Conservation (phyloP, 2,888 invertebrate species). For the Drosophila mercatorum region DNA sequence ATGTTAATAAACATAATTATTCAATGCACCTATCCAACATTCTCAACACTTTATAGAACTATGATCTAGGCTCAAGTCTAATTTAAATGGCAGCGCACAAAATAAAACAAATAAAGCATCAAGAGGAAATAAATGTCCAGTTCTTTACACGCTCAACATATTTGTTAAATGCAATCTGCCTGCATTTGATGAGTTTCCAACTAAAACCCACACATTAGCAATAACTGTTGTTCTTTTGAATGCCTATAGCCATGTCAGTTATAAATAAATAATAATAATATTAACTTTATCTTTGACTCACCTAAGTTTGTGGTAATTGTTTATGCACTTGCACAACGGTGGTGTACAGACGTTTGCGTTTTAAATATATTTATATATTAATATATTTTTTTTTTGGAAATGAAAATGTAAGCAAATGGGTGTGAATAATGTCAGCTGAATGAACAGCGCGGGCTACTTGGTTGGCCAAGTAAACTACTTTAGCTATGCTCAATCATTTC, state of each 20-base stretch:
- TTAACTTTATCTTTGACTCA: constrained; percentile 14
- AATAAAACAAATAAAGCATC: too few relatives aligned
- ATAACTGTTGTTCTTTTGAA: too few relatives aligned
- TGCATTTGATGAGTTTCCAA: too few relatives aligned
- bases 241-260: neutral
- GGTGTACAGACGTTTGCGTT: constrained; percentile 22
- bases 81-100: too few relatives aligned
- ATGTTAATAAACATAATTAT: too few relatives aligned
- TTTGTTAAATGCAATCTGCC: too few relatives aligned
- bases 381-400: constrained; percentile 11
- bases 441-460: constrained; percentile 25
- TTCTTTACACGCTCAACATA: too few relatives aligned
- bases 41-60: too few relatives aligned
- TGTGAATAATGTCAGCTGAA: constrained; percentile 32
- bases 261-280: neutral
- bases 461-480: neutral
- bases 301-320: constrained; percentile 5
- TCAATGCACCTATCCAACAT: too few relatives aligned
- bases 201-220: too few relatives aligned
- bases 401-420: constrained; percentile 23
- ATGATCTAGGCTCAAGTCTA: too few relatives aligned
- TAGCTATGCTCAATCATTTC: neutral
- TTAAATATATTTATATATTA: constrained; percentile 19
- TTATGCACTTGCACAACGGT: neutral
- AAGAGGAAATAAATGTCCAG: too few relatives aligned